Conservation (phyloP, 53 echinoderm and acorn worm genomes). For the Mesocentrotus franciscanus region DNA sequence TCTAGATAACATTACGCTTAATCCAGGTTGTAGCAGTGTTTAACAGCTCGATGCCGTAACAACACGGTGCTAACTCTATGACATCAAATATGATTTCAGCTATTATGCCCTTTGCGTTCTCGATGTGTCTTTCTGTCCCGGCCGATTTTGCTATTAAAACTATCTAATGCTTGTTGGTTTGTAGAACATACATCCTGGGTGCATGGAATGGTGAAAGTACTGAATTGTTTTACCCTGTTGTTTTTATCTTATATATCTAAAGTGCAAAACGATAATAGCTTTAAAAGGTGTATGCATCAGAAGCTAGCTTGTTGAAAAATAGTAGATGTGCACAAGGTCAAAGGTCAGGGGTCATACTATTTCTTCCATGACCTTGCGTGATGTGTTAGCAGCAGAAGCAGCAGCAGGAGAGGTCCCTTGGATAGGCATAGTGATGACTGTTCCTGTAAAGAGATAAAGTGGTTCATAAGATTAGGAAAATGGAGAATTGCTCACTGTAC, state of each 20-base stretch:
- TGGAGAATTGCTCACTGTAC: background rate
- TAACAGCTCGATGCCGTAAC: no score
- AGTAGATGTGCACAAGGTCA: constrained; percentile 8
- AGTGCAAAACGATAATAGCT: background rate
- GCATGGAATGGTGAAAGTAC: constrained; percentile 29
- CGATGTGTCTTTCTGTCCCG: no score
- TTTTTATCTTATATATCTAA: background rate
- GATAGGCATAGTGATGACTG: constrained; percentile 81
- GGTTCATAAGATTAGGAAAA: background rate
- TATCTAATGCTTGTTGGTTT: no score
- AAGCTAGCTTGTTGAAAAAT: background rate
- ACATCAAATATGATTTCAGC: no score
- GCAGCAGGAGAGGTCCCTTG: constrained; percentile 55
- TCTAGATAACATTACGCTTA: no score
- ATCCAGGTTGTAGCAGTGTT: no score
- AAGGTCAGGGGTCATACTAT: constrained; percentile 74
- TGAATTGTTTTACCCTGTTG: constrained; percentile 19
- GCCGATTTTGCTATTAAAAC: no score
- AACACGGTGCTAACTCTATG: no score
- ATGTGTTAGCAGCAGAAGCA: constrained; percentile 59
- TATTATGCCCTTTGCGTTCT: no score
- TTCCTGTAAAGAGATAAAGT: constrained; percentile 62
- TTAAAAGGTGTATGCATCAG: background rate
- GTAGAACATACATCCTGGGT: background rate
- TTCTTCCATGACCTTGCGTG: constrained; percentile 82